These are phyloP conservation scores for Pseudoatta argentina DNA, from an alignment of 1,140 invertebrate genomes.

Conservation along the genomic window DNA sequence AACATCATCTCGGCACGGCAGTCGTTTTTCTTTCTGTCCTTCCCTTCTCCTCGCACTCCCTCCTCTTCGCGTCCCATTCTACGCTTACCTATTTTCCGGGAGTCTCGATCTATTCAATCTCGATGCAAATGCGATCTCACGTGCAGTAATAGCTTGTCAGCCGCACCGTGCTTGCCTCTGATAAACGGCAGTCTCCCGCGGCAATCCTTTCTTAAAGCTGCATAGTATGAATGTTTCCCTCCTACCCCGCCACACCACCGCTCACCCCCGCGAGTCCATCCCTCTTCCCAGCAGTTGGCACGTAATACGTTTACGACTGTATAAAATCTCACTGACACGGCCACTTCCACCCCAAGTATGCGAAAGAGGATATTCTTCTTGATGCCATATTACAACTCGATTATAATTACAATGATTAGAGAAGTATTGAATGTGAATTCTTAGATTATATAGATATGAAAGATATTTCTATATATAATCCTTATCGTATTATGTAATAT, in stretches of 20 bases:
- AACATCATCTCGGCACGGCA: constrained; percentile 55
- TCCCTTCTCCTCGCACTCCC: not conserved
- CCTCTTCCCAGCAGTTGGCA: constrained; percentile 43
- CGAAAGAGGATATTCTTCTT: not conserved
- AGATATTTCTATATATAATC: not conserved
- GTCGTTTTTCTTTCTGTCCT: constrained; percentile 56
- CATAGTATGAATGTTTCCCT: constrained; percentile 49
- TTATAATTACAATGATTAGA: constrained; percentile 22
- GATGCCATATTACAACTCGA: not conserved
- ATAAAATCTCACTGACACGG: constrained; percentile 51
- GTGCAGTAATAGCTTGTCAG: constrained; percentile 79
- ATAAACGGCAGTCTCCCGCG: constrained; percentile 77
- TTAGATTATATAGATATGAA: not conserved
- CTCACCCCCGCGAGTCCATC: constrained; percentile 6
- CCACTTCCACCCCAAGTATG: not conserved
- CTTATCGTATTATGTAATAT: not conserved
- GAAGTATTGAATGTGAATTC: not conserved
- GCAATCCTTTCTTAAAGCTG: constrained; percentile 74
- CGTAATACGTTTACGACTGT: constrained; percentile 67
- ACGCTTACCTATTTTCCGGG: constrained; percentile 74
- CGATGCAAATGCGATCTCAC: constrained; percentile 79
- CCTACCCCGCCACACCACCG: not conserved
- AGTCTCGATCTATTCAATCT: constrained; percentile 78
- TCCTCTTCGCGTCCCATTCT: constrained; percentile 4
- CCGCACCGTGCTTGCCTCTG: constrained; percentile 73